Base-by-base conservation (phyloP, 2,888 invertebrate genomes). In the Syritta pipiens region DNA sequence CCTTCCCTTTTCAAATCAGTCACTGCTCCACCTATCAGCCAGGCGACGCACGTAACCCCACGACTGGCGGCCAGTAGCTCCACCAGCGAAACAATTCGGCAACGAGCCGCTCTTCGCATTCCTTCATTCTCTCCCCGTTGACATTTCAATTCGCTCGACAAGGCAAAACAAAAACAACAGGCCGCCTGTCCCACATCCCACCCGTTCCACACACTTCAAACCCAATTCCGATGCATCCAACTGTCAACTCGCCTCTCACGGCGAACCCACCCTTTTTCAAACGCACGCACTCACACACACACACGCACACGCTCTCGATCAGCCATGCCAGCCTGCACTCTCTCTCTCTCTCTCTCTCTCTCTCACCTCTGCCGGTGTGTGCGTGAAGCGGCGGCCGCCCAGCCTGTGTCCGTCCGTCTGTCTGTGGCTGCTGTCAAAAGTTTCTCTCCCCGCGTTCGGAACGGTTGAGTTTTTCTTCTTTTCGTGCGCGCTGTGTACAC, bases 371-470 rank as follows among this genome's bases (percentile, higher is more conserved):
- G 35, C 42, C 6, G 40, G 62, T 49, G 10, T 22, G 46, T 40
- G 42, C 12, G 20, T 46, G 35, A 28, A 59, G 49, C 48, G 60
- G 55, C 51, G 24, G 48, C 53, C 4, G 12, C 46, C 55, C 46
- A 68, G 57, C 57, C 48, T 40, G 57, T 24, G 46, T 55, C 48
- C 57, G 53, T 26, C 44, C 40, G 42, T 24, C 42, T 26, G 65
- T 1, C 40, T 40, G 32, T 22, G 40, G 22, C 46, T 28, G 51
- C 74, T 79, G 79, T 79, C 79, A 79, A 79, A 79, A 74, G 79
- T 67, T 79, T 72, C 53, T 74, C 65, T 79, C 79, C 79, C 79
- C 79, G 67, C 74, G 67, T 79, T 68, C 79, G 79, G 79, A 62
- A 79, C 79, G 67, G 79, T 67, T 68, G 79, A 79, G 79, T 68